phyloP scores from a whole-genome alignment of 2,888 invertebrate species.

The Athalia circularis region DNA sequence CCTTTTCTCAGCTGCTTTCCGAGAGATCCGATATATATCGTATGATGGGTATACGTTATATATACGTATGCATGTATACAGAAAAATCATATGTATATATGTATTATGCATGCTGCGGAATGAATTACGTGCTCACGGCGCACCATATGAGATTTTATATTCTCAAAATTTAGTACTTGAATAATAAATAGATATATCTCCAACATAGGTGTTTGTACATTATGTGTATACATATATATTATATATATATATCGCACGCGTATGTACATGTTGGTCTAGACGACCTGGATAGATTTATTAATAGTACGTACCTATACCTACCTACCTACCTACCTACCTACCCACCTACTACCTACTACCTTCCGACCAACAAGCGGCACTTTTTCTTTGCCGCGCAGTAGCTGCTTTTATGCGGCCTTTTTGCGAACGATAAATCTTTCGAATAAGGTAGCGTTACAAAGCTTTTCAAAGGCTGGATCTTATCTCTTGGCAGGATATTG shows the following conservation, averaged over 20 bases:
- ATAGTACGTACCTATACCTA: slow-evolving; percentile 17
- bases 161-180: slow-evolving; percentile 25
- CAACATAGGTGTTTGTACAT: neutral
- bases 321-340: neutral
- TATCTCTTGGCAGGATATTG: slow-evolving; percentile 47
- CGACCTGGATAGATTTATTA: slow-evolving; percentile 36
- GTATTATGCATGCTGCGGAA: neutral
- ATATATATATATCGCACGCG: too few relatives aligned
- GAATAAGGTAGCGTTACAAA: slow-evolving; percentile 44
- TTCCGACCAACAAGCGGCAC: slow-evolving; percentile 37
- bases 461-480: slow-evolving; percentile 48
- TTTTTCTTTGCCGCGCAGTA: slow-evolving; percentile 22
- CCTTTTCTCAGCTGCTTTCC: neutral
- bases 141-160: slow-evolving; percentile 35
- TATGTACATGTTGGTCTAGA: too few relatives aligned
- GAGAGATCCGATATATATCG: slow-evolving; percentile 15
- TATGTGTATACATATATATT: too few relatives aligned
- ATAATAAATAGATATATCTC: slow-evolving; percentile 35
- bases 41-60: too few relatives aligned
- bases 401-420: slow-evolving; percentile 34
- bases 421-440: slow-evolving; percentile 46
- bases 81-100: too few relatives aligned
- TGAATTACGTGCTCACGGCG: slow-evolving; percentile 29
- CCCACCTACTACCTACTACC: neutral
- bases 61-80: neutral